A percentile compares a stretch with the other conserved stretches of the same genome.
These are phyloP conservation scores for Drosophila burlai DNA, from an alignment of 1,140 invertebrate species.

Conservation along the genomic window DNA sequence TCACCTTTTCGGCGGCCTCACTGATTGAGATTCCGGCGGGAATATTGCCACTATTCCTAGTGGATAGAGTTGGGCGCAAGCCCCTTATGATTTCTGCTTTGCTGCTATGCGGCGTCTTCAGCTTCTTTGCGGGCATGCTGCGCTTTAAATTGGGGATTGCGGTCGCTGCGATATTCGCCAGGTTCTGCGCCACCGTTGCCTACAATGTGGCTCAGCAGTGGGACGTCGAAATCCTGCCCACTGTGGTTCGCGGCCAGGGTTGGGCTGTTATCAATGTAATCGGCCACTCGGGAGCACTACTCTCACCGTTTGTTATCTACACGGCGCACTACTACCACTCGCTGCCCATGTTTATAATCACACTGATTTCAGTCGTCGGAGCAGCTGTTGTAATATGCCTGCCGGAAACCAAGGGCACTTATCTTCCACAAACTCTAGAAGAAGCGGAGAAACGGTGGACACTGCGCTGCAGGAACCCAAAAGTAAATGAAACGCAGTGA, in stretches of 20 bases:
- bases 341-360: constrained; percentile 90
- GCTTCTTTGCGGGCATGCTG: constrained; percentile 90
- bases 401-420: constrained; percentile 92
- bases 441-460: constrained; percentile 41
- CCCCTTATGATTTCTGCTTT: constrained; percentile 92
- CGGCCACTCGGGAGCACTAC: constrained; percentile 92
- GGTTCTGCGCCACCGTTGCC: constrained; percentile 93
- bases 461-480: background rate
- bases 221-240: constrained; percentile 93
- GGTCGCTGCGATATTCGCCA: constrained; percentile 90
- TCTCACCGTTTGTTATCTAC: constrained; percentile 93
- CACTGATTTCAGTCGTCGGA: constrained; percentile 88
- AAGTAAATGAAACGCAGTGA: background rate
- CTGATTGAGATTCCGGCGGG: constrained; percentile 91
- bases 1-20: constrained; percentile 93
- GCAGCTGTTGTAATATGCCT: constrained; percentile 90
- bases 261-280: constrained; percentile 93
- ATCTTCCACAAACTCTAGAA: constrained; percentile 89
- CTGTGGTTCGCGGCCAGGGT: constrained; percentile 93
- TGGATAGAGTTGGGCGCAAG: constrained; percentile 92
- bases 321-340: constrained; percentile 88
- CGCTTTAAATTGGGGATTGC: constrained; percentile 89
- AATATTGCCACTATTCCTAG: constrained; percentile 90
- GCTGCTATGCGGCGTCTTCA: constrained; percentile 91
- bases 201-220: constrained; percentile 96